Conservation (phyloP, 1,140 invertebrate species). For the Drosophila lacertosa region DNA sequence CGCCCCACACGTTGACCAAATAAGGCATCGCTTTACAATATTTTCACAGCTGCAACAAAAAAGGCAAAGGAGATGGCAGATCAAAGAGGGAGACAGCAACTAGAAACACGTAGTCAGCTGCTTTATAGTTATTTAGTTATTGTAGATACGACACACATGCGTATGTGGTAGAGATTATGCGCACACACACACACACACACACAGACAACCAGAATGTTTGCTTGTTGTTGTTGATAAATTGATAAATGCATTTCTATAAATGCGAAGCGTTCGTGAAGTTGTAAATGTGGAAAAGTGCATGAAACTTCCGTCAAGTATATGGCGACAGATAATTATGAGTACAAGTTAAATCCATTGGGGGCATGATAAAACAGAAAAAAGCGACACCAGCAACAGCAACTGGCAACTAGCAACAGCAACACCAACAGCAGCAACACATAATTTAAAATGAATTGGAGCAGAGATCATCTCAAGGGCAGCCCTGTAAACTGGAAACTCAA, state of each 20-base stretch:
- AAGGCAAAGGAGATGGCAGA: background rate
- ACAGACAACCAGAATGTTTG: constrained; percentile 9
- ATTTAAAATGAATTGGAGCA: constrained; percentile 13
- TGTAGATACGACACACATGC: constrained; percentile 4
- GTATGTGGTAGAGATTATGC: background rate
- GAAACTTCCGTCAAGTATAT: constrained; percentile 68
- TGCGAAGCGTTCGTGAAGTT: constrained; percentile 3
- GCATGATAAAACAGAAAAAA: constrained; percentile 22
- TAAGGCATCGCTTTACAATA: constrained; percentile 53
- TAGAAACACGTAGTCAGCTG: no score
- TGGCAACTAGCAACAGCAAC: background rate
- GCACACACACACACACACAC: background rate
- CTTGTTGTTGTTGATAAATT: constrained; percentile 54
- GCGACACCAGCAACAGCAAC: constrained; percentile 1
- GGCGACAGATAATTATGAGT: constrained; percentile 49
- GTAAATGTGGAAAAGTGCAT: constrained; percentile 39
- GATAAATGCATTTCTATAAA: constrained; percentile 29
- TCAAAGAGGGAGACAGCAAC: background rate
- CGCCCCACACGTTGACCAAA: constrained; percentile 43
- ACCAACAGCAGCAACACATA: background rate
- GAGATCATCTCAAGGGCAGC: constrained; percentile 42
- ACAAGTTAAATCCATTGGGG: constrained; percentile 13
- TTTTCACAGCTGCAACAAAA: constrained; percentile 56
- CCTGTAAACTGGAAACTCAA: constrained; percentile 7
- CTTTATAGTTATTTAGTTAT: constrained; percentile 4